These are phyloP conservation scores for Corythornis madagascariensis DNA, from an alignment of 2,113 vertebrate genomes.

Conservation along the genomic window DNA sequence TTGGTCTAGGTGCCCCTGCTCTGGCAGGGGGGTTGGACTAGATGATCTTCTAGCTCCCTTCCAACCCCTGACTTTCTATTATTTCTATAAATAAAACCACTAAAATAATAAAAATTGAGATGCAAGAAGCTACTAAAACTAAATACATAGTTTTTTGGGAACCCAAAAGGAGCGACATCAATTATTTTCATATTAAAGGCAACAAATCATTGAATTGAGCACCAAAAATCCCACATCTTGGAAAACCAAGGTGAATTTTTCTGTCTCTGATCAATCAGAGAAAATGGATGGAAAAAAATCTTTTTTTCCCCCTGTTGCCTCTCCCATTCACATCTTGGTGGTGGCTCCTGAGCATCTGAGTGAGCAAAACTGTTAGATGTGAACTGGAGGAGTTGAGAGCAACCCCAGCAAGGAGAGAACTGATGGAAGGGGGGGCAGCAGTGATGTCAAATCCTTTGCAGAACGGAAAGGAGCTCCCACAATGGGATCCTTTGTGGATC, in stretches of 20 bases:
- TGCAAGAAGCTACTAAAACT: background rate
- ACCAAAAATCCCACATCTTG: background rate
- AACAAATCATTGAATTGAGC: background rate
- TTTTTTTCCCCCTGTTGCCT: background rate
- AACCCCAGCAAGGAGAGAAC: background rate
- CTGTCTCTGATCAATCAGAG: fast-evolving
- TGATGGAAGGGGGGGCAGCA: background rate
- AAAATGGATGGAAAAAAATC: background rate
- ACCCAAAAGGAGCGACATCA: background rate
- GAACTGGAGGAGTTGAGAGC: background rate
- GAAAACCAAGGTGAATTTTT: background rate
- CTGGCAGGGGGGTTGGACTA: no score
- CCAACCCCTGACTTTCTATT: no score
- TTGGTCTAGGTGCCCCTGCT: no score
- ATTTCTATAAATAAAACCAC: background rate
- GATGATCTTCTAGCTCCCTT: no score
- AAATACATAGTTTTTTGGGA: background rate
- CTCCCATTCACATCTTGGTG: background rate
- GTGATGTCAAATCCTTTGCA: conserved; percentile 47
- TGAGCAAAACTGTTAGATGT: background rate
- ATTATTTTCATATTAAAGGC: background rate
- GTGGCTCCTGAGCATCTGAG: background rate
- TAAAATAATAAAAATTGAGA: background rate
- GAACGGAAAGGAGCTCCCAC: conserved; percentile 30
- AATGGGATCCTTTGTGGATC: conserved; percentile 54